Conservation (phyloP, 2,113 vertebrate species). For the Todiramphus chloris region DNA sequence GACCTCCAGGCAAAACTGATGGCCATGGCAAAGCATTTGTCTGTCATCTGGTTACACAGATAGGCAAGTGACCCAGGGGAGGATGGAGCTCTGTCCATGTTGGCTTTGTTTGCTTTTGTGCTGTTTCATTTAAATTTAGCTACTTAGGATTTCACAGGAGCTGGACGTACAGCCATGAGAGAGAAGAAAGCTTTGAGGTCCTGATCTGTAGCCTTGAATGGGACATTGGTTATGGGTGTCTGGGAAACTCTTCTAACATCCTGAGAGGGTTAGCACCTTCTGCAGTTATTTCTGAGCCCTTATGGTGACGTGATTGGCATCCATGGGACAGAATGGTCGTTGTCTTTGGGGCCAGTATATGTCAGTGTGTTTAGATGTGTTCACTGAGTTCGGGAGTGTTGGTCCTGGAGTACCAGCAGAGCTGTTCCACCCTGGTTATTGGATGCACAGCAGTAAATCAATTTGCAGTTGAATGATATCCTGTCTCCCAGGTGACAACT, state of each 20-base stretch:
- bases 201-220: background rate
- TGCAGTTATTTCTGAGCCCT: background rate
- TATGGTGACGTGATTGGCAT: background rate
- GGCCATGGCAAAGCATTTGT: background rate
- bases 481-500: background rate
- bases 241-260: background rate
- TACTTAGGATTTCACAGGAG: background rate
- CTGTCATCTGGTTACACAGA: accelerated
- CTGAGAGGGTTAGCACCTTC: background rate
- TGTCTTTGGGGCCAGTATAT: background rate
- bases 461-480: background rate
- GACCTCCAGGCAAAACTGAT: background rate
- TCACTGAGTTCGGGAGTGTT: background rate
- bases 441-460: background rate
- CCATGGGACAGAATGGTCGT: background rate
- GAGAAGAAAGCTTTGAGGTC: background rate
- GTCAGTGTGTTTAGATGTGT: background rate
- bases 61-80: no score
- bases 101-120: background rate
- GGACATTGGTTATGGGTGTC: background rate
- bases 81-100: background rate
- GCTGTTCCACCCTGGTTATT: background rate
- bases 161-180: background rate
- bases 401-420: background rate
- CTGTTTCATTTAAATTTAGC: background rate